A percentile compares a stretch with the other conserved stretches of the same genome.
These are phyloP conservation scores for Leptothorax acervorum DNA, from an alignment of 2,888 invertebrate species.

Conservation along the genomic window DNA sequence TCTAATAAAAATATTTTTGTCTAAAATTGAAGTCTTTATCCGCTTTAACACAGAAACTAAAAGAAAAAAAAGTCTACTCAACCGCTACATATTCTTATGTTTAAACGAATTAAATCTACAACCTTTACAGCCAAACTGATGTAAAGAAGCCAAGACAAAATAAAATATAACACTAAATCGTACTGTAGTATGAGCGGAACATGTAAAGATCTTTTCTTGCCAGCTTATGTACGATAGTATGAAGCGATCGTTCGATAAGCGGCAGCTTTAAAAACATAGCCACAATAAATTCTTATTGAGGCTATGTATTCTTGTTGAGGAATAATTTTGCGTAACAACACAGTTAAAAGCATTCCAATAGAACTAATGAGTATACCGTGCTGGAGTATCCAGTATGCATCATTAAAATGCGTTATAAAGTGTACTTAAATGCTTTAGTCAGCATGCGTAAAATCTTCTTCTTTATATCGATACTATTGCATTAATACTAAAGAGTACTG, in stretches of 20 bases:
- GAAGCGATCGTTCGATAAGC: not conserved
- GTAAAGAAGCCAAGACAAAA: not conserved
- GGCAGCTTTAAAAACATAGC: not conserved
- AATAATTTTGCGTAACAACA: not conserved
- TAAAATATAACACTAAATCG: not conserved
- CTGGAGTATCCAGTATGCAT: not conserved
- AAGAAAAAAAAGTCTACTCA: not conserved
- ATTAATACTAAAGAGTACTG: not conserved
- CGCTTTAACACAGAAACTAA: not conserved
- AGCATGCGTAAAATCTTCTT: not conserved
- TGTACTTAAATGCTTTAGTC: not conserved
- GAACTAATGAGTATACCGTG: not conserved
- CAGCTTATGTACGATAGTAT: too few species aligned
- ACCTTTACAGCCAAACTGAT: not conserved
- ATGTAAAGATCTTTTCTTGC: not conserved
- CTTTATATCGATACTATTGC: not conserved
- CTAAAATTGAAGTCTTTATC: not conserved
- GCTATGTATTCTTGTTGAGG: not conserved
- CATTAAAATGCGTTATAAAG: conserved; percentile 5
- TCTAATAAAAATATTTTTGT: not conserved
- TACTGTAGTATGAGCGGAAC: not conserved
- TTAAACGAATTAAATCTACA: not conserved
- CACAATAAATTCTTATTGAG: not conserved
- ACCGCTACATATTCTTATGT: not conserved
- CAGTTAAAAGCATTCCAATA: not conserved